Base-by-base conservation (phyloP, 2,888 invertebrate species). In the Diabrotica balteata region DNA sequence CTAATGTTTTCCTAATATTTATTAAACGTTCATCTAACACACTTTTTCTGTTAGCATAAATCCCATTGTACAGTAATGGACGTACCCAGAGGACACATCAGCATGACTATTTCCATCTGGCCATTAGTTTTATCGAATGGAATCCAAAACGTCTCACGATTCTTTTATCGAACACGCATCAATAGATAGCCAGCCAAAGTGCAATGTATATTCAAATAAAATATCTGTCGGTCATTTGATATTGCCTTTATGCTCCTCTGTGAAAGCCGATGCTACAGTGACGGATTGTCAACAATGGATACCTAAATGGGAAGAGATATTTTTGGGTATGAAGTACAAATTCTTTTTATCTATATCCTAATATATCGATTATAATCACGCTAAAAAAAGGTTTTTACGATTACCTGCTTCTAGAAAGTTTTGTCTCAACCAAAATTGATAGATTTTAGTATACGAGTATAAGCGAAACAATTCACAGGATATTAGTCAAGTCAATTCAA, bases 191-290 rank as follows among this genome's bases (percentile, higher is more conserved):
- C 59, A 32, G 54, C 32, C 53, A 66, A 60, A 59, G 65, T 60
- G 59, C 53, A 53, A 45, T 50, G 55, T 66, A 9, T 50, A 44
- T 63, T 54, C 63, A 59, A 67, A 63, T 67, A 55, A 57, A 66
- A 67, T 67, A 63, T 59, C 59, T 67, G 54, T 59, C 59, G 55
- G 67, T 63, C 54, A 67, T 59, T 63, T 42, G 55, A 63, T 59
- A 54, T 55, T 67, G 47, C 49, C 50, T 51, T 44, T 51, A 45
- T 53, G 43, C 45, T 45, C n/a, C 44, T 42, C 53, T 46, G 53
- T 46, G 51, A 51, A 43, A 61, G 32, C 52, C 46, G 59, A 44
- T 47, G 10, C 8, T 47, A 47, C 47, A 47, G 47, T 10, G 47
- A 47, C 47, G 47, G 47, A 9, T 47, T 47, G 47, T 10, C 47